Evolutionary conservation across 1,140 invertebrate genomes (phyloP).

Genomic region (Drosophila busckii): DNA sequence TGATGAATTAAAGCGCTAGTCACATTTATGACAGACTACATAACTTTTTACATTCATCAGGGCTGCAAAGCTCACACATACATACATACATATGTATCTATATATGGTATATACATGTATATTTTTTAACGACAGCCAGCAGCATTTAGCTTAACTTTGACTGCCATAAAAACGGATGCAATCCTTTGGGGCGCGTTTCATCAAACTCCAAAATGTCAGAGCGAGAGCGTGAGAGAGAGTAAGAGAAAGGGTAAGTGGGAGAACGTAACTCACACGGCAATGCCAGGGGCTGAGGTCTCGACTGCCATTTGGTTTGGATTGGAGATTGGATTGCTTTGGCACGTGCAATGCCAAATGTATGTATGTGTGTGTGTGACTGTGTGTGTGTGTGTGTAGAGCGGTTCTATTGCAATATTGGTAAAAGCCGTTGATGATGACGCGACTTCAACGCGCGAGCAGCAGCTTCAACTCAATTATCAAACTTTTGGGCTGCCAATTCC

Average conservation of each 20-base stretch:
- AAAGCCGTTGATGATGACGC: slow-evolving; percentile 57
- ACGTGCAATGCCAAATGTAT: slow-evolving; percentile 36
- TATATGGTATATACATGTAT: not conserved
- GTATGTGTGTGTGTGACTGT: slow-evolving; percentile 3
- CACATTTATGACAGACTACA: not conserved
- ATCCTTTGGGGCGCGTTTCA: slow-evolving; percentile 28
- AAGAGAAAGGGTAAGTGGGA: too few relatives aligned
- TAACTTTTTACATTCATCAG: not conserved
- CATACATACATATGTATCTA: not conserved
- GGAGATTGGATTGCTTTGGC: slow-evolving; percentile 37
- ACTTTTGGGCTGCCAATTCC: slow-evolving; percentile 65
- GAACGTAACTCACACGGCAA: not conserved
- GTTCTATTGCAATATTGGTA: slow-evolving; percentile 48
- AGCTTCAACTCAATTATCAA: slow-evolving; percentile 72
- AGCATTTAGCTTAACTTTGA: slow-evolving; percentile 35
- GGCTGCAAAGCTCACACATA: not conserved
- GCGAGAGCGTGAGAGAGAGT: too few relatives aligned
- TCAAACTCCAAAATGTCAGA: slow-evolving; percentile 37
- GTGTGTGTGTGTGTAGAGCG: slow-evolving; percentile 18
- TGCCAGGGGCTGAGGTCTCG: slow-evolving; percentile 6
- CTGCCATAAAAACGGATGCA: slow-evolving; percentile 33
- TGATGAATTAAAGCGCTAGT: not conserved
- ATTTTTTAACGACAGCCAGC: not conserved
- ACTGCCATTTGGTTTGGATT: slow-evolving; percentile 51
- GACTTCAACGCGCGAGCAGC: slow-evolving; percentile 39